These are phyloP conservation scores for Ashinkailepas kermadecensis DNA, from an alignment of 2,888 invertebrate species.

Conservation along the genomic window DNA sequence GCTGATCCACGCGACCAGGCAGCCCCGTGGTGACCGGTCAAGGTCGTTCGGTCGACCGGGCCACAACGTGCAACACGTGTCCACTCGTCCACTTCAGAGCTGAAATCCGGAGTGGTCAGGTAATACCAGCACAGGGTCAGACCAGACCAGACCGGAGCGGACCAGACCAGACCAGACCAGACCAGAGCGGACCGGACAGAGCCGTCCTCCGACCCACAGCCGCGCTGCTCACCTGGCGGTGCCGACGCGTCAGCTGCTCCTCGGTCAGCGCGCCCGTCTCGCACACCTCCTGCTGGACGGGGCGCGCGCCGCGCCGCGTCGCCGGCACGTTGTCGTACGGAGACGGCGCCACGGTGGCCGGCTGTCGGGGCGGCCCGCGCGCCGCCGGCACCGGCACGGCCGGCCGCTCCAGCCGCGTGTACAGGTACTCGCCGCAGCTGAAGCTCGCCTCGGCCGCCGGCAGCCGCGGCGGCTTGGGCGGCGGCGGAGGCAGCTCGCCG, in stretches of 20 bases:
- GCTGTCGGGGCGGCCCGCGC: background rate
- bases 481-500: background rate
- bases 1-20: too few relatives aligned
- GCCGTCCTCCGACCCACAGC: too few relatives aligned
- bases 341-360: background rate
- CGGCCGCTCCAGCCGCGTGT: constrained; percentile 19
- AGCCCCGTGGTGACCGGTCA: too few relatives aligned
- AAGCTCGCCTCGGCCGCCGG: constrained; percentile 17
- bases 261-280: constrained; percentile 1
- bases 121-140: too few relatives aligned
- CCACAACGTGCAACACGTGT: too few relatives aligned
- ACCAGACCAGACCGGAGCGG: too few relatives aligned
- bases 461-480: constrained; percentile 29
- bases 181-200: too few relatives aligned
- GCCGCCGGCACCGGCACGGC: background rate
- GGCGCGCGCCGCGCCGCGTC: constrained; percentile 13
- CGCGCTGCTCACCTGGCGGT: constrained; percentile 22
- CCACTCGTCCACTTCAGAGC: too few relatives aligned
- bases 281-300: constrained; percentile 17
- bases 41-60: too few relatives aligned
- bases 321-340: constrained; percentile 5
- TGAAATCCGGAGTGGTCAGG: too few relatives aligned
- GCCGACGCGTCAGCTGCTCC: constrained; percentile 10
- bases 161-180: too few relatives aligned
- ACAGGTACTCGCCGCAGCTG: constrained; percentile 17